A percentile compares a stretch with the other conserved stretches of the same genome.
Evolutionary conservation across 2,888 invertebrate genomes (phyloP).

Genomic region (Scrobipalpa costella): DNA sequence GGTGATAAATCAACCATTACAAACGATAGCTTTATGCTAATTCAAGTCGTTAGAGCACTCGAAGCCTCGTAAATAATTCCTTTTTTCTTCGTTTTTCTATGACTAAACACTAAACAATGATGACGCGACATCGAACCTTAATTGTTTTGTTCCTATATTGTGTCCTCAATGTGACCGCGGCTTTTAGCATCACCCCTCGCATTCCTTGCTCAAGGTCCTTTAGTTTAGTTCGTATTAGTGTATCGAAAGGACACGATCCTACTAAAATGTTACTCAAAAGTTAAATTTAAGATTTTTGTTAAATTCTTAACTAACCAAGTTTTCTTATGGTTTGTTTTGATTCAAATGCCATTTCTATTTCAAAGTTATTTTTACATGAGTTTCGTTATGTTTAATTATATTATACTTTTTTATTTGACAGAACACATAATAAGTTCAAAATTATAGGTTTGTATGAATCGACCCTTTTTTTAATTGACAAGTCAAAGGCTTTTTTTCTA

Average conservation of each 20-base stretch:
- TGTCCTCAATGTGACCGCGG: constrained; percentile 1
- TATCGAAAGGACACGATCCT: neutral
- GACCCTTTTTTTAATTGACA: too few relatives aligned
- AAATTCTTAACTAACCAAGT: too few relatives aligned
- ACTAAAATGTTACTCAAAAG: too few relatives aligned
- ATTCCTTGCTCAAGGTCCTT: constrained; percentile 1
- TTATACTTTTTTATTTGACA: too few relatives aligned
- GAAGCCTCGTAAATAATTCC: constrained; percentile 2
- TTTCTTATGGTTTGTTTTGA: too few relatives aligned
- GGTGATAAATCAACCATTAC: constrained; percentile 30
- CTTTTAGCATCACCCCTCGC: neutral
- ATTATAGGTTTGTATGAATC: too few relatives aligned
- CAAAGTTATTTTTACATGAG: too few relatives aligned
- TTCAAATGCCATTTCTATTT: too few relatives aligned
- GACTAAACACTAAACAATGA: neutral
- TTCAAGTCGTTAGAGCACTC: neutral
- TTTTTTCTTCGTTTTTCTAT: neutral
- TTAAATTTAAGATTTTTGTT: too few relatives aligned
- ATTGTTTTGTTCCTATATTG: neutral
- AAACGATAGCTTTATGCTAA: constrained; percentile 4
- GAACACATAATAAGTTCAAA: too few relatives aligned
- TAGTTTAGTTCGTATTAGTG: neutral
- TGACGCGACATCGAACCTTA: neutral
- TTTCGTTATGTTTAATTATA: too few relatives aligned
- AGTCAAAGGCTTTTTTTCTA: too few relatives aligned